Evolutionary conservation across 2,797 vertebrate genomes (phyloP), one percentile per base, ranked within the genome.

Genomic region (Luscinia luscinia): DNA sequence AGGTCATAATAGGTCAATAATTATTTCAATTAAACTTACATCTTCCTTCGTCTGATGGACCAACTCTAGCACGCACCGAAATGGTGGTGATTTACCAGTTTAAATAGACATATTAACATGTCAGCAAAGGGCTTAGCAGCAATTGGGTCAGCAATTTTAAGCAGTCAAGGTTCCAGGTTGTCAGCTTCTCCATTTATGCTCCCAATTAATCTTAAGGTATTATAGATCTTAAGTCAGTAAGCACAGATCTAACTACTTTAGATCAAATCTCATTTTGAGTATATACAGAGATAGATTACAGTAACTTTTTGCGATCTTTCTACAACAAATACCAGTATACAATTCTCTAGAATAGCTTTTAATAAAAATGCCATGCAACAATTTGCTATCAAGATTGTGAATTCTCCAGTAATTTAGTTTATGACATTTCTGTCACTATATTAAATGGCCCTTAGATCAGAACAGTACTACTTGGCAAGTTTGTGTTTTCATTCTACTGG

Each of bases 11-110:
- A 95, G 94, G 93, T 95, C 88, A 94, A 93, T 78, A 93, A 94
- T 96, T 97, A 96, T 97, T 97, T 96, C 93, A 97, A 94, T 95
- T 96, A 96, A 96, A 96, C 81, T 84, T 90, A 91, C 73, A 95
- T 93, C 74, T 95, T 81, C 94, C 87, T 88, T 95, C 92, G 8
- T 91, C 82, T 19, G 1, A 81, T 85, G 75, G 76, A 83, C 70
- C 76, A 95, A 85, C 70, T 95, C 36, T 86, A 84, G 68, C 70
- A 70, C 22, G 18, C 85, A 79, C 76, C 0, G 28, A 89, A 96
- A 96, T 75, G 73, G 85, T 84, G 81, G 81, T 97, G 93, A 97
- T 97, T 96, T 97, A 91, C 87, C 86, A 94, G 87, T 96, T 95
- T 72, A 97, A 95, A 96, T 73, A 91, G 91, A 94, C 76, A 84